Evolutionary conservation across 2,113 vertebrate species (phyloP).

Genomic region (Scomber scombrus): DNA sequence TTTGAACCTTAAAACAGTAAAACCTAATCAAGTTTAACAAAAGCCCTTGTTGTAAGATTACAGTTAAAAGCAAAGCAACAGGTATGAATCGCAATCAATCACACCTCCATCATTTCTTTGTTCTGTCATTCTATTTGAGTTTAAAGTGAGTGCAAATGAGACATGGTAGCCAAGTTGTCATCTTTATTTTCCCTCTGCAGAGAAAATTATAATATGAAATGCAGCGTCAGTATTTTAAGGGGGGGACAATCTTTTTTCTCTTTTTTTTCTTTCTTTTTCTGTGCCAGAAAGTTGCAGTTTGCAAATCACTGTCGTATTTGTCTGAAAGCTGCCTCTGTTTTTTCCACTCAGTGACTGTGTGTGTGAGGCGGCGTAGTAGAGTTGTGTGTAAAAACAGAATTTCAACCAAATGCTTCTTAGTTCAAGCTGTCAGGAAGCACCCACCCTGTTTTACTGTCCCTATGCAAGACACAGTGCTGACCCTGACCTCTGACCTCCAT

Average conservation of each 20-base stretch:
- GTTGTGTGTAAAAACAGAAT: not conserved
- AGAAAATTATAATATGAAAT: conserved; percentile 50
- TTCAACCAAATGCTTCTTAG: not conserved
- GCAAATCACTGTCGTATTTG: conserved; percentile 28
- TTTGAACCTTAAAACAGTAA: not conserved
- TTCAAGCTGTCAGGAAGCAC: not conserved
- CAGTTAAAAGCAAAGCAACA: not conserved
- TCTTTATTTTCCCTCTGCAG: conserved; percentile 34
- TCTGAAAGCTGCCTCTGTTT: not conserved
- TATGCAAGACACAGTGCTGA: not conserved
- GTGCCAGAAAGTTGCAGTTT: conserved; percentile 30
- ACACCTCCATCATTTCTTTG: not conserved
- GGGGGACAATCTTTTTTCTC: conserved; percentile 26
- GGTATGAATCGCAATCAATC: not conserved
- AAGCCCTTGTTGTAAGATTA: not conserved
- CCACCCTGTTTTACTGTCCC: conserved; percentile 1
- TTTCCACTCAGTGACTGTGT: not conserved
- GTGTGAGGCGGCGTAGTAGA: not conserved
- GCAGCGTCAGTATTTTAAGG: conserved; percentile 53
- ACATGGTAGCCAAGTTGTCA: conserved; percentile 30
- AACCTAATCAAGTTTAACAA: conserved; percentile 10
- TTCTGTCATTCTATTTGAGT: conserved; percentile 27
- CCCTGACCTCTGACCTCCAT: conserved; percentile 15
- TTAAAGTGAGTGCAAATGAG: conserved; percentile 27
- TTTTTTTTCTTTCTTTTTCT: not conserved